Conservation (phyloP, 2,113 vertebrate genomes). For the Erythrocebus patas region DNA sequence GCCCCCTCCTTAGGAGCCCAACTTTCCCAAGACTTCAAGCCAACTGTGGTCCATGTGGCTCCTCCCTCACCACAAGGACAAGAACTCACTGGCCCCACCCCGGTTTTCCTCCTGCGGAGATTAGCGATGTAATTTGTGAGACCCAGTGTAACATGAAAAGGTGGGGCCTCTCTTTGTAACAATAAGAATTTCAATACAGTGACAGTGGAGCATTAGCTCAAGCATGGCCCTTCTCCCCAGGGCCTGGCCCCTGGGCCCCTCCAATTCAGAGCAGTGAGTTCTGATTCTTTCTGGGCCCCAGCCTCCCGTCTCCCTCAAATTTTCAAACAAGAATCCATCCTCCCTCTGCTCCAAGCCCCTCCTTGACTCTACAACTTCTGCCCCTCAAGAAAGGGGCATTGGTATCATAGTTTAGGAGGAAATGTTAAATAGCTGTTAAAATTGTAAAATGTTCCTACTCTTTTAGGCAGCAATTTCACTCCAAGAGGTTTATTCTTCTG, state of each 20-base stretch:
- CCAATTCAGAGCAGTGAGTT: neutral
- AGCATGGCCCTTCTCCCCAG: neutral
- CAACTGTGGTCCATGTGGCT: neutral
- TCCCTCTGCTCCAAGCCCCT: neutral
- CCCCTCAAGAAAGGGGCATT: neutral
- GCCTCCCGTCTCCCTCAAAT: neutral
- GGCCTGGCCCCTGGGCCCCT: neutral
- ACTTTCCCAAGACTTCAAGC: neutral
- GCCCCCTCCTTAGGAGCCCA: neutral
- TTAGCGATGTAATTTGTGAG: neutral
- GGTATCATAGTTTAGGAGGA: neutral
- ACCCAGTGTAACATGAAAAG: neutral
- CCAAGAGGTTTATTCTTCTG: neutral
- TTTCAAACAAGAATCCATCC: neutral
- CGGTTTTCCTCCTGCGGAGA: neutral
- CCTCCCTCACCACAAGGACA: too few relatives aligned
- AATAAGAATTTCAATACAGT: neutral
- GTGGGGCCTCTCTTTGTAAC: neutral
- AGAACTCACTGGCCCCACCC: neutral
- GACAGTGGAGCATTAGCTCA: neutral
- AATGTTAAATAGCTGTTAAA: neutral
- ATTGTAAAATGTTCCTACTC: neutral
- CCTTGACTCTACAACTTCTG: neutral
- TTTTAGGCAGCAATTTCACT: neutral
- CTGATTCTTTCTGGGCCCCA: neutral